Conservation (phyloP, 2,888 invertebrate species). For the Agriopis marginaria region DNA sequence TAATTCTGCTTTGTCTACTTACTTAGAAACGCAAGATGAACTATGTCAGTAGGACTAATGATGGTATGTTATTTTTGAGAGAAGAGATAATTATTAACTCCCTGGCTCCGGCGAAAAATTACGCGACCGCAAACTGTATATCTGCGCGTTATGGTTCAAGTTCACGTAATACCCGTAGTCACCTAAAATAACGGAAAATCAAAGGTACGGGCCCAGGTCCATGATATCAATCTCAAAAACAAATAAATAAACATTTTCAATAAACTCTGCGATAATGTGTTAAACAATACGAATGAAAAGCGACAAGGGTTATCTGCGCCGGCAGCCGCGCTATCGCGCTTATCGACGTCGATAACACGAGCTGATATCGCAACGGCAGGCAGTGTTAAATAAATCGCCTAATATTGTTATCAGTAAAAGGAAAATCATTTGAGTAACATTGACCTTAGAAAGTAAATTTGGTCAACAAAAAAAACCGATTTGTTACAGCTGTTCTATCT, state of each 20-base stretch:
- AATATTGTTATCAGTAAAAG: conserved; percentile 30
- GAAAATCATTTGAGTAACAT: conserved; percentile 30
- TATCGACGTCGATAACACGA: conserved; percentile 72
- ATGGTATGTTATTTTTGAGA: too few species aligned
- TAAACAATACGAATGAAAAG: conserved; percentile 61
- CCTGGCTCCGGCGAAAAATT: too few species aligned
- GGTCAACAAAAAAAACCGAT: not conserved
- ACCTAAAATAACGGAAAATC: too few species aligned
- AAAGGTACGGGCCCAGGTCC: not conserved
- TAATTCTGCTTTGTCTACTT: too few species aligned
- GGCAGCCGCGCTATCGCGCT: conserved; percentile 74
- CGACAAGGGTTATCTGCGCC: conserved; percentile 72
- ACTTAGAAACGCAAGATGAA: too few species aligned
- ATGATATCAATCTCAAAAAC: conserved; percentile 5
- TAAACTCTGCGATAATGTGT: conserved; percentile 44
- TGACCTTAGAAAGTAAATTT: conserved; percentile 31
- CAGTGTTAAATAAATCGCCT: conserved; percentile 55
- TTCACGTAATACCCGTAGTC: too few species aligned
- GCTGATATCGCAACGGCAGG: conserved; percentile 63
- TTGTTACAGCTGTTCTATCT: too few species aligned
- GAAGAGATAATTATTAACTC: too few species aligned
- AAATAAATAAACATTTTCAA: conserved; percentile 36
- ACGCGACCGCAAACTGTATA: too few species aligned
- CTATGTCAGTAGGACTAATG: too few species aligned
- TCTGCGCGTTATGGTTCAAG: too few species aligned